Base-by-base conservation (phyloP, 30 jellyfish, hydroid and myxozoan genomes). In the Turritopsis rubra region DNA sequence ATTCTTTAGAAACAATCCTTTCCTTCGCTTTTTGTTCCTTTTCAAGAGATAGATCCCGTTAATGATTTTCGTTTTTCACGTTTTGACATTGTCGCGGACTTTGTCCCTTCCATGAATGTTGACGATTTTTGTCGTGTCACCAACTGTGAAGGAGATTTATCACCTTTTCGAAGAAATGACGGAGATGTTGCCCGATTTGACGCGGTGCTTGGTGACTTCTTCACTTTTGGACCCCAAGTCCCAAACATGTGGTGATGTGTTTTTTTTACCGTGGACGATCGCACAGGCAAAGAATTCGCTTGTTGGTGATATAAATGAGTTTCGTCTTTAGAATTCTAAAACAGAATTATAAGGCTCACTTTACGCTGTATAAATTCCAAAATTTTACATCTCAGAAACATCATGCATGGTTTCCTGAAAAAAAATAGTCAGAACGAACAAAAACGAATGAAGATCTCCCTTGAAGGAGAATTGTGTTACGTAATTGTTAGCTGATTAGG, bases 81-180 rank as follows among this genome's bases (percentile, higher is more conserved):
- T 41, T 41, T 41, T 13, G 60, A 41, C 60, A 41, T 41, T 41
- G 60, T 41, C 60, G 60, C 13, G 9, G 60, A 41, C 60, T 41
- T 41, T 41, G 60, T 13, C 60, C 60, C 60, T 3, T 68, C 77
- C 16, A 68, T 23, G 28, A 68, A 68, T 22, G 77, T n/a, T 27
- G 28, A 27, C 77, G 77, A 68, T 22, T 68, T 68, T 68, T 27
- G 23, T 68, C 77, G 77, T 22, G 28, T 68, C 77, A 22, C 8
- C 77, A 27, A 7, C 77, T 23, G 77, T 68, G 77, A 68, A 8
- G 77, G 77, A 8, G 77, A n/a, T 68, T 68, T 68, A 27, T 68
- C 30, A n/a, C 77, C 16, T 27, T 68, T 68, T 68, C 30, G 77
- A 68, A n/a, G 77, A 68, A 27, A n/a, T 19, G 77, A n/a, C 16